Base-by-base conservation (phyloP, 1,140 invertebrate species). In the Aphidius gifuensis region DNA sequence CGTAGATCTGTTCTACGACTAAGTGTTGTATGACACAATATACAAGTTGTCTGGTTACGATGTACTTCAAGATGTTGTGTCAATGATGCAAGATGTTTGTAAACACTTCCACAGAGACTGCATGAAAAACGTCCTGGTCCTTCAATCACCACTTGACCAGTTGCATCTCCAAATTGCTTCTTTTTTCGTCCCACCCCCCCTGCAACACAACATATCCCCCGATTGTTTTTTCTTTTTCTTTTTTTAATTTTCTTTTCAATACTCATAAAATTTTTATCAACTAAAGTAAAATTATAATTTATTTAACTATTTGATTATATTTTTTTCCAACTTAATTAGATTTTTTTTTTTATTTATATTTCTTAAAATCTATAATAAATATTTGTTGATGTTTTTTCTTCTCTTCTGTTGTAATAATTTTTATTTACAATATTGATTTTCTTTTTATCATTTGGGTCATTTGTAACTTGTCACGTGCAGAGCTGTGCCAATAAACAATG, bases 61-160 rank as follows among this genome's bases (percentile, higher is more conserved):
- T 83, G 82, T 74, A 82, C 80, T 76, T 83, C 81, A 47, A 80
- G 80, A 75, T 83, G 82, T 75, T 82, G 80, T 68, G 80, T 82
- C 70, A 83, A 76, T 74, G 80, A 81, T 73, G 79, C 79, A 63
- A 81, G 79, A 73, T 81, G 79, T 73, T 78, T 81, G 75, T 81
- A 80, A 69, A 80, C 77, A 73, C 79, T 81, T 71, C 80, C 80
- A 68, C 80, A 82, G 75, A 82, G 76, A 74, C 76, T 80, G 79
- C 80, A 82, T 68, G 79, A 78, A 78, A 81, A 81, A 71, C 77
- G 78, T 68, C 79, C 78, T 76, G 78, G 78, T 72, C 78, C 78
- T 72, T 80, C 78, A 76, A 79, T 76, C 75, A 81, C 77, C 78
- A 76, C 77, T 70, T 80, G 78, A 77, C 76, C 76, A 77, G 76